These are phyloP conservation scores for Diloba caeruleocephala DNA, from an alignment of 2,888 invertebrate genomes.

Conservation along the genomic window DNA sequence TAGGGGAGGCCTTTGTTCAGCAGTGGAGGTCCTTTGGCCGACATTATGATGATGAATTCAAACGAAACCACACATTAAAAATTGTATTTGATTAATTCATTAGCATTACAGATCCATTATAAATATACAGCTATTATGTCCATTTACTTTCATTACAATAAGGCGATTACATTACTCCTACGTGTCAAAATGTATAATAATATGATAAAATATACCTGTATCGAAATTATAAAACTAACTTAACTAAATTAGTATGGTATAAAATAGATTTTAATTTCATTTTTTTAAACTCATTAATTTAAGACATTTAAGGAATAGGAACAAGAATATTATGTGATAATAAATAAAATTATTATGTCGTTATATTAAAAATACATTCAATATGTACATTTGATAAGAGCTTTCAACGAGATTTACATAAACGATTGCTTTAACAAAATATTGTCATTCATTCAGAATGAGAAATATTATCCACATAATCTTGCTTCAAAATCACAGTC, in stretches of 20 bases:
- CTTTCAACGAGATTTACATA: slow-evolving; percentile 10
- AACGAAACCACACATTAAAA: slow-evolving; percentile 8
- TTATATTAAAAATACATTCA: slow-evolving; percentile 16
- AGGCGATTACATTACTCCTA: slow-evolving; percentile 12
- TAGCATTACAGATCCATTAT: slow-evolving; percentile 19
- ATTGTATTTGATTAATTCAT: slow-evolving; percentile 30
- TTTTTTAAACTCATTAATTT: no score
- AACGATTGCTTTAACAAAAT: slow-evolving; percentile 9
- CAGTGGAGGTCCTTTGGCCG: no score
- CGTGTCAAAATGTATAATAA: slow-evolving; percentile 16
- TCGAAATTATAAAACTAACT: slow-evolving; percentile 13
- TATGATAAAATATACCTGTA: slow-evolving; percentile 13
- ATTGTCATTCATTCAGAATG: no score
- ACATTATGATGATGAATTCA: no score
- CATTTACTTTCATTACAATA: slow-evolving; percentile 16
- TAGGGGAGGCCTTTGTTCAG: no score
- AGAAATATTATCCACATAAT: slow-evolving; percentile 12
- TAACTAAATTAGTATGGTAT: slow-evolving; percentile 20
- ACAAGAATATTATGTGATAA: slow-evolving; percentile 9
- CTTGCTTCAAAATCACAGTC: slow-evolving; percentile 21
- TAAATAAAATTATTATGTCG: slow-evolving; percentile 16
- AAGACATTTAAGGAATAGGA: no score
- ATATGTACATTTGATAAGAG: slow-evolving; percentile 18
- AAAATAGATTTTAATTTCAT: slow-evolving; percentile 19
- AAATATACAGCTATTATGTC: slow-evolving; percentile 19